These are phyloP conservation scores for Onthophagus taurus DNA, from an alignment of 1,140 invertebrate species.

Conservation along the genomic window DNA sequence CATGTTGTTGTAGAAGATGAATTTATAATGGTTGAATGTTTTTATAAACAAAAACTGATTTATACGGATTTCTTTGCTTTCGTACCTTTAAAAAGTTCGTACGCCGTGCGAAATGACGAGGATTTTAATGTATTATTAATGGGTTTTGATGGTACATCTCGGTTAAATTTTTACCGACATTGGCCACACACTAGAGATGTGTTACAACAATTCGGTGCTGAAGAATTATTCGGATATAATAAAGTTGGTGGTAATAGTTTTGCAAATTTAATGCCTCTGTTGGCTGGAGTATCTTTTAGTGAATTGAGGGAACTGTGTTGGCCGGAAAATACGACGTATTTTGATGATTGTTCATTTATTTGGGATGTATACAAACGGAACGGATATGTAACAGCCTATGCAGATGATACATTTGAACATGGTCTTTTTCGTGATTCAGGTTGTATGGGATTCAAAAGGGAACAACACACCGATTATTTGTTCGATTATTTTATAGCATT, in stretches of 20 bases:
- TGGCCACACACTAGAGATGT: conserved; percentile 58
- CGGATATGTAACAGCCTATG: conserved; percentile 69
- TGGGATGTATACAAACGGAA: conserved; percentile 65
- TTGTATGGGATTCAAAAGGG: conserved; percentile 66
- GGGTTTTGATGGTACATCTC: conserved; percentile 79
- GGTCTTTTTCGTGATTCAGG: conserved; percentile 75
- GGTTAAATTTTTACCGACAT: conserved; percentile 73
- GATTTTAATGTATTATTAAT: conserved; percentile 60
- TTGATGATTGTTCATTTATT: conserved; percentile 65
- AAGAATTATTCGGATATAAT: conserved; percentile 69
- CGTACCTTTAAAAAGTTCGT: conserved; percentile 41
- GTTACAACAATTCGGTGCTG: conserved; percentile 50
- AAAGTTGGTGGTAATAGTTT: conserved; percentile 79
- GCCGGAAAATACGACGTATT: conserved; percentile 35
- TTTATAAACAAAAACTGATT: conserved; percentile 38
- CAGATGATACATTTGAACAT: conserved; percentile 65
- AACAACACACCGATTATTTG: conserved; percentile 75
- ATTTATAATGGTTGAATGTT: conserved; percentile 54
- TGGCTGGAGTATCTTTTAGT: conserved; percentile 52
- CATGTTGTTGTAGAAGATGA: conserved; percentile 43
- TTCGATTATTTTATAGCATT: conserved; percentile 62
- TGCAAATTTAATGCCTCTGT: conserved; percentile 65
- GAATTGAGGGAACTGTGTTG: conserved; percentile 55
- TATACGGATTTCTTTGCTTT: conserved; percentile 64
- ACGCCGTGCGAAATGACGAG: conserved; percentile 16